Base-by-base conservation (phyloP, 2,888 invertebrate species). In the Odontocolon sp. region DNA sequence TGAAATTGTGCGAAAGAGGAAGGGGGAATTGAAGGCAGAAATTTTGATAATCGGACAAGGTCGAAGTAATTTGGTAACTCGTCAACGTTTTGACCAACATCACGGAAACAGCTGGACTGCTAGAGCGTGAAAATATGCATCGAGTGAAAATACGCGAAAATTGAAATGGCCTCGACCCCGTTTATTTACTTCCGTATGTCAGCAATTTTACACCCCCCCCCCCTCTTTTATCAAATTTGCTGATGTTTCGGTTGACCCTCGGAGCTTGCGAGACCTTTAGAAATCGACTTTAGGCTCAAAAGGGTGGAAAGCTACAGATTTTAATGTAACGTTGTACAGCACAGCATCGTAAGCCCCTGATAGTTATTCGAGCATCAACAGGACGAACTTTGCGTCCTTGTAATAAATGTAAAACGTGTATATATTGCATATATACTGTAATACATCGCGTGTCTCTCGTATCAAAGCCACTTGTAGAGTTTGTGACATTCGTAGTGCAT, bases 241-340 rank as follows among this genome's bases (percentile, higher is more conserved):
- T 18, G 4, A 18, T 4, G 18, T 8, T 9, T 14, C 18, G 40
- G 59, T 45, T 66, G 42, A 40, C 40, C 50, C 54, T 28, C 9
- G 38, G 40, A 21, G 38, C 52, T n/a, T 14, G 23, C 56, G 31
- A 56, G 64, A 54, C n/a, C 14, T 33, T 47, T 28, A n/a, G 36
- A 54, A 57, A 38, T 28, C 8, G 26, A 45, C 9, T 36, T 64
- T 47, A 38, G 54, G 26, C 40, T 52, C 16, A 54, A 11, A 56
- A 64, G 76, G 76, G 73, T 77, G 76, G 64, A 73, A 72, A 69
- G 68, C 64, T 76, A 47, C 56, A 72, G 47, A 68, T 59, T 68
- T 45, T 11, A 42, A 52, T 68, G 68, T 66, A 66, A 78, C 63
- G 72, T 72, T 72, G 54, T 54, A 72, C 71, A 68, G 59, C 70